phyloP scores from a whole-genome alignment of 2,797 vertebrate genomes.

The Chromobotia macracanthus region DNA sequence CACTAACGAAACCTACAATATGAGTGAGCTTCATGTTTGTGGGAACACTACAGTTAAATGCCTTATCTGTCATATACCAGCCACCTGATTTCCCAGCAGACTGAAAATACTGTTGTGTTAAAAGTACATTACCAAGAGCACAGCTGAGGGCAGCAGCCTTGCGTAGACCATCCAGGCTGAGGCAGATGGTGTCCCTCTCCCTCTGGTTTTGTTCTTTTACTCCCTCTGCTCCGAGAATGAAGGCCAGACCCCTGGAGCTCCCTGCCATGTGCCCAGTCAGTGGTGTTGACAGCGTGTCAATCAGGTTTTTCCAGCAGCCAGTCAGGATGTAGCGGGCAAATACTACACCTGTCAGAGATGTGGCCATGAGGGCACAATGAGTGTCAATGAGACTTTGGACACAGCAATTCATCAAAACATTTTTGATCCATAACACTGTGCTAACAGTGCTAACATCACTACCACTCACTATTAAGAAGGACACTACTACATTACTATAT shows the following conservation, averaged over 20 bases:
- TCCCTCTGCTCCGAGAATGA: slow-evolving; percentile 92
- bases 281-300: slow-evolving; percentile 90
- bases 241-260: slow-evolving; percentile 89
- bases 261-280: slow-evolving; percentile 94
- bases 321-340: slow-evolving; percentile 93
- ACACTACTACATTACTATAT: too few species aligned
- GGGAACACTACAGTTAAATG: too few species aligned
- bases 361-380: background rate
- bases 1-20: too few species aligned
- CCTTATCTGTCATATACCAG: too few species aligned
- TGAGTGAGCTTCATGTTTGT: too few species aligned
- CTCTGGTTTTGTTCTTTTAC: slow-evolving; percentile 92
- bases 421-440: too few species aligned
- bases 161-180: slow-evolving; percentile 91
- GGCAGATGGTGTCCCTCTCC: slow-evolving; percentile 92
- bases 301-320: slow-evolving; percentile 96
- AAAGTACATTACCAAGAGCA: slow-evolving; percentile 81
- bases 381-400: background rate
- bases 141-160: slow-evolving; percentile 94
- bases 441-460: too few species aligned
- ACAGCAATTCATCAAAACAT: too few species aligned
- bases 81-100: too few species aligned
- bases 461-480: too few species aligned
- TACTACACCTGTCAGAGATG: slow-evolving; percentile 77
- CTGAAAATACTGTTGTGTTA: too few species aligned